Percentiles rank a stretch among this genome's conserved stretches.
These are phyloP conservation scores for Agrochola macilenta DNA, from an alignment of 2,888 invertebrate genomes.

Conservation along the genomic window DNA sequence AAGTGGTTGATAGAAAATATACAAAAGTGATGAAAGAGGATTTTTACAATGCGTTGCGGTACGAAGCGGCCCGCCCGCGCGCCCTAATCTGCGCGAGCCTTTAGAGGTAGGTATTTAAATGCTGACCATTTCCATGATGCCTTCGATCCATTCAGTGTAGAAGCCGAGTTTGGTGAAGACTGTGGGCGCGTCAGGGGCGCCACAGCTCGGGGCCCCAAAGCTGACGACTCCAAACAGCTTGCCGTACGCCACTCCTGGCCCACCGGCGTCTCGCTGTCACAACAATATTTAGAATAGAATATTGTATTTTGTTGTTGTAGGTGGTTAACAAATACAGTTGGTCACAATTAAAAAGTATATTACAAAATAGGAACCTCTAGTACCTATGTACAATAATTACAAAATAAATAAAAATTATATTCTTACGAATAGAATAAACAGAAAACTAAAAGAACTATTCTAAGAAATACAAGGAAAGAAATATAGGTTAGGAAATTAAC, in stretches of 20 bases:
- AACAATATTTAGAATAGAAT: constrained; percentile 5
- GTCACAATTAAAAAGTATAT: neutral
- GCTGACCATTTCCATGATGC: constrained; percentile 78
- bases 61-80: too few relatives aligned
- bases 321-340: too few relatives aligned
- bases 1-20: neutral
- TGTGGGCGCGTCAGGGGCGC: constrained; percentile 81
- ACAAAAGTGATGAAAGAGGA: neutral
- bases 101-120: neutral
- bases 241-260: constrained; percentile 78
- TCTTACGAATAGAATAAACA: too few relatives aligned
- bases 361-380: too few relatives aligned
- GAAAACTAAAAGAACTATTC: too few relatives aligned
- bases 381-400: too few relatives aligned
- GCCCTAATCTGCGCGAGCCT: neutral
- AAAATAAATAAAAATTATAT: too few relatives aligned
- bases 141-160: constrained; percentile 82
- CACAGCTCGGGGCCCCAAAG: constrained; percentile 83
- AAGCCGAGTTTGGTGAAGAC: constrained; percentile 84
- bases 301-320: too few relatives aligned
- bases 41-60: neutral
- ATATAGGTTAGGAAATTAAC: too few relatives aligned
- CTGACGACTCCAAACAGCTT: constrained; percentile 80
- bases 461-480: too few relatives aligned
- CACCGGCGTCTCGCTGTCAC: constrained; percentile 82